Evolutionary conservation across 37 sponge, comb jelly and placozoan species (phyloP), one percentile per base, ranked within the genome.

Genomic region (Tethya wilhelma): DNA sequence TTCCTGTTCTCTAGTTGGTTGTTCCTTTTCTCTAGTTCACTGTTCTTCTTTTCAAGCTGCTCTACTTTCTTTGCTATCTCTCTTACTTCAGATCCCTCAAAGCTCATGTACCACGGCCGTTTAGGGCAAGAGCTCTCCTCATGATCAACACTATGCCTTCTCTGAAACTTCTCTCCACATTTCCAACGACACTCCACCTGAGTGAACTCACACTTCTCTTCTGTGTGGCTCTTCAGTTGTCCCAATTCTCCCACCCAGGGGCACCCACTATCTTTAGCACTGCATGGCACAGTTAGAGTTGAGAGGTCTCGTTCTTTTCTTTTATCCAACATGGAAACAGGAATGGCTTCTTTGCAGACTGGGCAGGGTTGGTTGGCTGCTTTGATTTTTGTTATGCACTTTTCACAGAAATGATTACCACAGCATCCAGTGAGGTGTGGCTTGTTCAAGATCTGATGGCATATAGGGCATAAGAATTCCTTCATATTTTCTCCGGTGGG

Each of bases 381-480:
- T n/a, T 26, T 67, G 44, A 77, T 25, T 12, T 1, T 0, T 7
- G 37, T 31, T 17, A 85, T 26, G 31, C 86, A 85, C n/a, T 19
- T 14, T 28, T 56, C 71, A 42, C 86, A 85, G 49, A 85, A 77
- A 37, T 78, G 71, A 53, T 68, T 17, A 5, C 86, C 86, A n/a
- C 86, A 85, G 37, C 86, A 85, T 38, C 78, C 41, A 6, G 56
- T 30, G 43, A 85, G 69, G 65, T 85, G 78, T 1, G 86, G 86
- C 29, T 68, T 28, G 33, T 58, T 57, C 9, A 78, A 55, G 3
- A 85, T 17, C 9, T 56, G 62, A 0, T 59, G 59, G 41, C 86
- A 85, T 19, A 85, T 39, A 22, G 86, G 39, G 63, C 86, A 85
- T 31, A 58, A 49, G 77, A 39, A 60, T 11, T 20, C 53, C 53